Evolutionary conservation across 2,113 vertebrate genomes (phyloP).

Genomic region (Taxidea taxus): DNA sequence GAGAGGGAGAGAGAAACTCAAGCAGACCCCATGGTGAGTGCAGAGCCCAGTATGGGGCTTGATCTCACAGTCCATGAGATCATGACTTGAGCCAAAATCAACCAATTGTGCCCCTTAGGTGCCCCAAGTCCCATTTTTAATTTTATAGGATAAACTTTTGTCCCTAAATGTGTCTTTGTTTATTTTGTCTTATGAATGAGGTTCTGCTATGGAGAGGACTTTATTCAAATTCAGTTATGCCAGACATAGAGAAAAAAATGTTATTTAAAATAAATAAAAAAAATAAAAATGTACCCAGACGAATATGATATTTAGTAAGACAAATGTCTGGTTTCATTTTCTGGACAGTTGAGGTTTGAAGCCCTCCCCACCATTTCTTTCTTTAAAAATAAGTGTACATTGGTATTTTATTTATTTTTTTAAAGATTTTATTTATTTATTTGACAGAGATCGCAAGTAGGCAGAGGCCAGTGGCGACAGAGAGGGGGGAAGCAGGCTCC

Average conservation of each 20-base stretch:
- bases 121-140: slow-evolving; percentile 5
- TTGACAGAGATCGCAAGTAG: too few relatives aligned
- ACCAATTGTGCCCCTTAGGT: not conserved
- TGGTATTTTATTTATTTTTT: slow-evolving; percentile 33
- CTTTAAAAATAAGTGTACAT: slow-evolving; percentile 3
- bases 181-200: not conserved
- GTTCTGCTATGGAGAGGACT: not conserved
- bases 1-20: not conserved
- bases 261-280: too few relatives aligned
- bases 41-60: not conserved
- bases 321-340: slow-evolving; percentile 4
- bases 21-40: not conserved
- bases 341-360: not conserved
- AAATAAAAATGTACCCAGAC: not conserved
- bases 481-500: too few relatives aligned
- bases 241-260: not conserved
- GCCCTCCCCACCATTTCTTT: not conserved
- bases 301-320: not conserved
- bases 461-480: too few relatives aligned
- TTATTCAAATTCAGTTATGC: slow-evolving; percentile 7
- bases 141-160: not conserved
- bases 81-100: not conserved
- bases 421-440: too few relatives aligned
- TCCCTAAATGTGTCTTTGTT: not conserved
- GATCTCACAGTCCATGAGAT: not conserved